Evolutionary conservation across 2,888 invertebrate species (phyloP), one percentile per base, ranked within the genome.

Genomic region (Pyrochroa serraticornis): DNA sequence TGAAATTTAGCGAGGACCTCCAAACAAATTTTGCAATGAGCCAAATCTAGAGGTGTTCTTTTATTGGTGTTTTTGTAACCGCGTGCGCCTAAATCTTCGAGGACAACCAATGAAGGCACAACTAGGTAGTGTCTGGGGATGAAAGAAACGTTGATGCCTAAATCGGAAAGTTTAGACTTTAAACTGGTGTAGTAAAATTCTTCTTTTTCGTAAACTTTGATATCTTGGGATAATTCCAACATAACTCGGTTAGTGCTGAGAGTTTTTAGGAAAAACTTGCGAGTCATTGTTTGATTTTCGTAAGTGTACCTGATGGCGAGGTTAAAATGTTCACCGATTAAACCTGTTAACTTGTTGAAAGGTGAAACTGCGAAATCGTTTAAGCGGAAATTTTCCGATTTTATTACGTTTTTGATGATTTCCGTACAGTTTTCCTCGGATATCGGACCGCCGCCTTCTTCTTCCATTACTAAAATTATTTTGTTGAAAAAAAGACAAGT

Each of bases 1-100:
- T 85, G 85, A 60, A 84, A 81, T 64, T 82, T 79, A 0, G 84
- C 81, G 32, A 85, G 64, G 1, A 82, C 77, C 52, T 75, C 74
- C 43, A 85, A 70, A 32, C 82, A 82, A 65, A 78, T 75, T 31
- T 80, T 66, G 7, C 81, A 82, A 61, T 85, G 84, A 1, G 77
- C 72, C 46, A 79, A 71, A 58, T 84, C 83, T 42, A 84, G 81
- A 1, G 70, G 54, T 50, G 79, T 75, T 13, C 79, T 64, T 39
- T 71, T 72, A 5, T 52, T 53, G 9, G 62, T 57, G 1, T 64
- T 52, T 56, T 41, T 65, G 47, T 64, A 76, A 0, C 62, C 62
- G 3, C 44, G 35, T 8, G 60, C 3, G 1, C 63, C 56, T 35
- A 76, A 58, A 62, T 76, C 73, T 51, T 76, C 74, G 34, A 76